A percentile compares a stretch with the other conserved stretches of the same genome.
Evolutionary conservation across 2,888 invertebrate species (phyloP).

Genomic region (Carterocephalus palaemon): DNA sequence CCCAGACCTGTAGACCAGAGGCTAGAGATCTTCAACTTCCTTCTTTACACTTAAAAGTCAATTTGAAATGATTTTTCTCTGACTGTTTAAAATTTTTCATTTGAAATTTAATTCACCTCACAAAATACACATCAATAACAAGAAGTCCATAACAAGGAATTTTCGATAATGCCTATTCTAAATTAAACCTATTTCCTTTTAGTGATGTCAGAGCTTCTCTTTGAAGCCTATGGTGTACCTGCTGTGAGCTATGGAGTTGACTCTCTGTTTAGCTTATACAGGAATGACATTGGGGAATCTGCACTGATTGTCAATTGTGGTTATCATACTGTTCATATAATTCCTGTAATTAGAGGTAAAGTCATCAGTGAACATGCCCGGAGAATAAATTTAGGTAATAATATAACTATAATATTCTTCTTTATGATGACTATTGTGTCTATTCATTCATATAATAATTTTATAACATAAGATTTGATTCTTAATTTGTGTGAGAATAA

Average conservation of each 20-base stretch:
- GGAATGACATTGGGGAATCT: conserved; percentile 80
- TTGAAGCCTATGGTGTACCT: conserved; percentile 95
- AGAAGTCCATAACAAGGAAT: too few species aligned
- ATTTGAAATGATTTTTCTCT: too few species aligned
- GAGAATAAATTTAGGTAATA: conserved; percentile 87
- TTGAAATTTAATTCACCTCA: too few species aligned
- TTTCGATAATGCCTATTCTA: background rate
- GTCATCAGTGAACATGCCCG: conserved; percentile 85
- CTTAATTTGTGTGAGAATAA: background rate
- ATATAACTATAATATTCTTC: too few species aligned
- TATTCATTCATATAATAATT: too few species aligned
- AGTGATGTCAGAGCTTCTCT: conserved; percentile 97
- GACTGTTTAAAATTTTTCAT: too few species aligned
- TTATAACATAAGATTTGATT: background rate
- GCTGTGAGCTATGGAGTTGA: conserved; percentile 93
- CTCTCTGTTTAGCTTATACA: conserved; percentile 85
- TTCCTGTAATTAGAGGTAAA: conserved; percentile 87
- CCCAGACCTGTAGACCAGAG: too few species aligned
- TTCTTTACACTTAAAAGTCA: too few species aligned
- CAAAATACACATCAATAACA: too few species aligned
- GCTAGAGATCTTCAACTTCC: too few species aligned
- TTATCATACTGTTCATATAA: conserved; percentile 91
- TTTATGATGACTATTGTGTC: too few species aligned
- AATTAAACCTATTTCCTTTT: conserved; percentile 32
- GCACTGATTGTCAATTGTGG: conserved; percentile 91